Evolutionary conservation across 2,113 vertebrate genomes (phyloP).

Genomic region (Aegithalos caudatus): DNA sequence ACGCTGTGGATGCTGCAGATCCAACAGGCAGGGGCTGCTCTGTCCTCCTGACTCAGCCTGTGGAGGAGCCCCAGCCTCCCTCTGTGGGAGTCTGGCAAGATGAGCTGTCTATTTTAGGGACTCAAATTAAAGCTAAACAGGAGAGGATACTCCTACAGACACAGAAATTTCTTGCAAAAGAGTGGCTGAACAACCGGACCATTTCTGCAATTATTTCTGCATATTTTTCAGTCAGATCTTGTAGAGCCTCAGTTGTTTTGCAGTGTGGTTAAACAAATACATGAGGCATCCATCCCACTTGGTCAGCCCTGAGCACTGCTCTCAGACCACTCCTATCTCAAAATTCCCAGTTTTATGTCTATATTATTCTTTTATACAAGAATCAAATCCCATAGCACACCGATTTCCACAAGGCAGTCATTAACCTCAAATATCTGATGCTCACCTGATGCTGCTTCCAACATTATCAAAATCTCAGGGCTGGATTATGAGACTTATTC

Average conservation of each 20-base stretch:
- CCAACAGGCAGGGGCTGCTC: neutral
- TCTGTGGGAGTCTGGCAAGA: constrained; percentile 4
- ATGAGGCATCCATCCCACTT: neutral
- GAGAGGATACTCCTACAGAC: constrained; percentile 5
- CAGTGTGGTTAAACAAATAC: neutral
- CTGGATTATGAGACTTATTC: neutral
- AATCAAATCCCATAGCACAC: neutral
- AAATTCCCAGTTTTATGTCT: neutral
- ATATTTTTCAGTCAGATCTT: neutral
- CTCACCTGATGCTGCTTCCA: neutral
- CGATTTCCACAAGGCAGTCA: neutral
- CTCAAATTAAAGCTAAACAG: neutral
- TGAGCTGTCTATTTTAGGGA: neutral
- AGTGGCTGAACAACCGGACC: neutral
- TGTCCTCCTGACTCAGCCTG: neutral
- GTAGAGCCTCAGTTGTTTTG: neutral
- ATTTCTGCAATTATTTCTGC: neutral
- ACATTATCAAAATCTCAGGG: neutral
- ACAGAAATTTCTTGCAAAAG: neutral
- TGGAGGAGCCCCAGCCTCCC: neutral
- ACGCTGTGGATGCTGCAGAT: neutral
- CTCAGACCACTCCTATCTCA: neutral
- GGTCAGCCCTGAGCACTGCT: neutral
- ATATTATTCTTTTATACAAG: neutral
- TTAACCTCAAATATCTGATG: neutral